Evolutionary conservation across 2,888 invertebrate genomes (phyloP).

Genomic region (Tenthredo scrophulariae): DNA sequence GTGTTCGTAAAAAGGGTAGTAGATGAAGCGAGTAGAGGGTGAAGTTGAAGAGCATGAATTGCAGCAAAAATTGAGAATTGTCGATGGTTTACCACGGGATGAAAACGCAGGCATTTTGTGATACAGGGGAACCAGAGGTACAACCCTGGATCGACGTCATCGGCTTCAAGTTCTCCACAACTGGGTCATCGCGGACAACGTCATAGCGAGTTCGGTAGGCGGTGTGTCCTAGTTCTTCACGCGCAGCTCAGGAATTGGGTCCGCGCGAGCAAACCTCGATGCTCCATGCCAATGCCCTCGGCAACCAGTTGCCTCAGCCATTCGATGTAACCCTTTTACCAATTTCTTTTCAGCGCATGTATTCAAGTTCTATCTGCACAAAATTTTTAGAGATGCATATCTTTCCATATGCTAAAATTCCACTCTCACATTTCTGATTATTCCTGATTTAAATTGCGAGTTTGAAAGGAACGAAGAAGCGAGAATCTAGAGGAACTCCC

Average conservation of each 20-base stretch:
- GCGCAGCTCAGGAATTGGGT: constrained; percentile 43
- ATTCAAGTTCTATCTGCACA: not conserved
- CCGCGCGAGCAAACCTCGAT: not conserved
- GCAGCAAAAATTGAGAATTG: constrained; percentile 4
- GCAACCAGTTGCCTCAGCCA: constrained; percentile 35
- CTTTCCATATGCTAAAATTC: not conserved
- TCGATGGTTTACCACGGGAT: constrained; percentile 18
- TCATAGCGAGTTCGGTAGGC: constrained; percentile 29
- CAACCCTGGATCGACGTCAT: constrained; percentile 42
- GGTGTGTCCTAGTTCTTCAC: constrained; percentile 37
- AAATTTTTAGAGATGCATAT: not conserved
- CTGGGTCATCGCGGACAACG: constrained; percentile 47
- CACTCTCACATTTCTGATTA: not conserved
- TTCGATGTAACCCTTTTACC: not conserved
- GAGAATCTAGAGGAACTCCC: not conserved
- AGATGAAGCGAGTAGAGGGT: not conserved
- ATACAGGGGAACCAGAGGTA: constrained; percentile 3
- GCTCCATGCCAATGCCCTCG: constrained; percentile 9
- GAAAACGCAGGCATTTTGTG: not conserved
- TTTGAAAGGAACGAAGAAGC: not conserved
- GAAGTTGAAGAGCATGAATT: not conserved
- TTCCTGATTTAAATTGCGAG: not conserved
- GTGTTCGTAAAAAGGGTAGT: not conserved
- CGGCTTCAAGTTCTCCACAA: constrained; percentile 30
- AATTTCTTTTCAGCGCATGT: not conserved